A percentile compares a stretch with the other conserved stretches of the same genome.
phyloP scores from a whole-genome alignment of 2,797 vertebrate genomes.

The Babyrousa celebensis region DNA sequence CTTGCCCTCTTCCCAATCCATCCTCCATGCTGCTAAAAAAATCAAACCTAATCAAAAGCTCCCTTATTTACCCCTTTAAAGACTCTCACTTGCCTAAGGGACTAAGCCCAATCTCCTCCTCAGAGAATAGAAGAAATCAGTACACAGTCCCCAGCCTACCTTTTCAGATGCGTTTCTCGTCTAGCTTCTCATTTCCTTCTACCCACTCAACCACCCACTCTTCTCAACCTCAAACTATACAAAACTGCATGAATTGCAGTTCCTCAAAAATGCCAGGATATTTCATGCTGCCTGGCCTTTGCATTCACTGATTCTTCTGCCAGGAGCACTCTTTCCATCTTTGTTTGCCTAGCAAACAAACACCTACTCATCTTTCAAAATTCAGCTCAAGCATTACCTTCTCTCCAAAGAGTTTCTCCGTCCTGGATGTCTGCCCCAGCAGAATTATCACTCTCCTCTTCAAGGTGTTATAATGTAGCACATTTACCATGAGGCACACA shows the following conservation, averaged over 20 bases:
- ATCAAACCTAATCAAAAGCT: not conserved
- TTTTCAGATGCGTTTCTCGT: slow-evolving; percentile 37
- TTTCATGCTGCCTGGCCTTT: slow-evolving; percentile 19
- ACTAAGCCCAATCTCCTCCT: slow-evolving; percentile 11
- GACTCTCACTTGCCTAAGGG: slow-evolving; percentile 18
- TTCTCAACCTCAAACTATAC: slow-evolving; percentile 41
- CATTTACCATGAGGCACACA: not conserved
- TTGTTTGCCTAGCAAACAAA: slow-evolving; percentile 56
- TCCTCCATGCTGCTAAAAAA: slow-evolving; percentile 19
- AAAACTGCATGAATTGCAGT: slow-evolving; percentile 48
- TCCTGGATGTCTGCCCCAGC: not conserved
- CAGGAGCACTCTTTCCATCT: slow-evolving; percentile 33
- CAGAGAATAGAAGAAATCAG: not conserved
- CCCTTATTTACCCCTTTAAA: slow-evolving; percentile 41
- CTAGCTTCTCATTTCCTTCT: slow-evolving; percentile 40
- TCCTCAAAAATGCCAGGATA: slow-evolving; percentile 64
- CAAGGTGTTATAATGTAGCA: not conserved
- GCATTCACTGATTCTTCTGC: not conserved
- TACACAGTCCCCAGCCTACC: not conserved
- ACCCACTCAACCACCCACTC: slow-evolving; percentile 67
- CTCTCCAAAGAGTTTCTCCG: slow-evolving; percentile 52
- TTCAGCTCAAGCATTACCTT: slow-evolving; percentile 43
- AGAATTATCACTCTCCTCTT: not conserved
- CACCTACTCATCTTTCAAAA: slow-evolving; percentile 74
- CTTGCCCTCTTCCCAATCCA: not conserved